phyloP scores from a whole-genome alignment of 1,140 invertebrate genomes.

The Drosophila arizonae region DNA sequence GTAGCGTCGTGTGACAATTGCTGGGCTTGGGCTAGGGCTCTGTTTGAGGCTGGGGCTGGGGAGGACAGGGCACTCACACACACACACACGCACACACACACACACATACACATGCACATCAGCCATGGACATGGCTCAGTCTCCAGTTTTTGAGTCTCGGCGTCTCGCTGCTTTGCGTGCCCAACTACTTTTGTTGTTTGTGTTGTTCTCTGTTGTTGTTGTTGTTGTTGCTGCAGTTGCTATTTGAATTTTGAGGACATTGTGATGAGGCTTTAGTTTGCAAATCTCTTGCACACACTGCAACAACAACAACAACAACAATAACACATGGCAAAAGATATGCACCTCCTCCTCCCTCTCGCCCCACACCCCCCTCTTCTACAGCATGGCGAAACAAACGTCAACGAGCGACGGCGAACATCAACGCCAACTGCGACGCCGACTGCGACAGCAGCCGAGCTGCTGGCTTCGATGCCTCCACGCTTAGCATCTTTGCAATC shows the following conservation, averaged over 20 bases:
- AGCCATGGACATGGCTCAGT: conserved; percentile 6
- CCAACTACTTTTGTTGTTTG: conserved; percentile 65
- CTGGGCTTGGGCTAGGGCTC: conserved; percentile 32
- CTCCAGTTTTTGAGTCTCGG: conserved; percentile 45
- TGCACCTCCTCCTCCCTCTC: conserved; percentile 2
- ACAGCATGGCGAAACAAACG: conserved; percentile 37
- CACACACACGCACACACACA: neutral
- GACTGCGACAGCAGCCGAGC: conserved; percentile 14
- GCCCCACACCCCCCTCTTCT: neutral
- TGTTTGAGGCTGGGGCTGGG: neutral
- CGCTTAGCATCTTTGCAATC: conserved; percentile 44
- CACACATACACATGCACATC: neutral
- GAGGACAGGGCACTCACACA: neutral
- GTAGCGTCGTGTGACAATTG: conserved; percentile 81
- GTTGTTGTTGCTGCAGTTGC: conserved; percentile 56
- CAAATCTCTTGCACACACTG: conserved; percentile 74
- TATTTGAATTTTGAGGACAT: conserved; percentile 81
- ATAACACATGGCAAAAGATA: conserved; percentile 35
- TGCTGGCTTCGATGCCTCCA: conserved; percentile 41
- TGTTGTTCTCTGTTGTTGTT: conserved; percentile 39
- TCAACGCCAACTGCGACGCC: conserved; percentile 20
- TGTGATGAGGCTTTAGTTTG: conserved; percentile 81
- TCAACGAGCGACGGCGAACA: conserved; percentile 48
- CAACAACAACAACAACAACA: conserved; percentile 37
- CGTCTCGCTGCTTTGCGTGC: conserved; percentile 53